Evolutionary conservation across 2,113 vertebrate genomes (phyloP).

Genomic region (Phylloscopus whistleri): DNA sequence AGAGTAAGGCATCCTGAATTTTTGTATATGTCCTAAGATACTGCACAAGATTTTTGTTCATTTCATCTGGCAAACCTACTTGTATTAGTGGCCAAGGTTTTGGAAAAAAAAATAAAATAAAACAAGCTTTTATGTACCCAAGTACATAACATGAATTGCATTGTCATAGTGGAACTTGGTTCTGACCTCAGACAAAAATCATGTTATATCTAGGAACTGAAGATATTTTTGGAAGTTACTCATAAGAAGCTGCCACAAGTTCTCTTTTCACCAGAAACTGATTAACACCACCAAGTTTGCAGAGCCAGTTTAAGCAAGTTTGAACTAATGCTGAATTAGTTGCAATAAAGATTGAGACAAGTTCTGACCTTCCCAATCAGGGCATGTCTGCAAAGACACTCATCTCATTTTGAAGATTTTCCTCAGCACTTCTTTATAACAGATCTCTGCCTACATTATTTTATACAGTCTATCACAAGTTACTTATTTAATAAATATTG

Average conservation of each 20-base stretch:
- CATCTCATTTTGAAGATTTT: not conserved
- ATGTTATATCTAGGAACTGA: not conserved
- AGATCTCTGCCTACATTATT: not conserved
- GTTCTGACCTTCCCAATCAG: not conserved
- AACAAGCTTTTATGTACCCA: not conserved
- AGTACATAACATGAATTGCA: not conserved
- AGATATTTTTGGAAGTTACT: not conserved
- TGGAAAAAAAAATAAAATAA: not conserved
- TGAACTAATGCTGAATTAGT: not conserved
- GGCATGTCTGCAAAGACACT: not conserved
- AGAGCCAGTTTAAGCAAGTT: not conserved
- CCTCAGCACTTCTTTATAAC: not conserved
- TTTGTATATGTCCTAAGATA: not conserved
- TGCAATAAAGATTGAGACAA: not conserved
- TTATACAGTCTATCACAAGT: not conserved
- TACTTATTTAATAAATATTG: not conserved
- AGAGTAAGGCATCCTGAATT: not conserved
- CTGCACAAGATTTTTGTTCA: not conserved
- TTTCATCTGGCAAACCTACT: not conserved
- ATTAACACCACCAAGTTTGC: not conserved
- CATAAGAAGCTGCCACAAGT: not conserved
- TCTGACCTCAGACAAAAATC: not conserved
- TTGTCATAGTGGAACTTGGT: not conserved
- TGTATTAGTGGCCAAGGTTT: not conserved
- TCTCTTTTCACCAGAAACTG: not conserved